Conservation (phyloP, 2,888 invertebrate species). For the Pristionchus entomophagus region DNA sequence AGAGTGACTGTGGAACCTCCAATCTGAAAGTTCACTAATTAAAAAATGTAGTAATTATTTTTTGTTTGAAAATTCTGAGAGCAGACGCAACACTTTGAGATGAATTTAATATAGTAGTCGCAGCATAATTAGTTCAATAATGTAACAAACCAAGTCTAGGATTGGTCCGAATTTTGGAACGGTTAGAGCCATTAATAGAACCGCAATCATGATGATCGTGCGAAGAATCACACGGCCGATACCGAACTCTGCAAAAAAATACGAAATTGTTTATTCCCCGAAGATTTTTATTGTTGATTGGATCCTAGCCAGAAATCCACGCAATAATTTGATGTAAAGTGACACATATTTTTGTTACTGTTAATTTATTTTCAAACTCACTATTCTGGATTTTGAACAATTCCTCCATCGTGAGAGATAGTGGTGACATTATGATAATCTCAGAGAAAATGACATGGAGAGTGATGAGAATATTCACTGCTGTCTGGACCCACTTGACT, state of each 20-base stretch:
- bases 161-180: constrained; percentile 61
- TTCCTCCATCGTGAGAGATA: constrained; percentile 61
- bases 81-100: too few species aligned
- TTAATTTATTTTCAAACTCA: background rate
- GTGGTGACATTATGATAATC: constrained; percentile 59
- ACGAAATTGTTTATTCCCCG: too few species aligned
- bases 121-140: too few species aligned
- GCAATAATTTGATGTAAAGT: too few species aligned
- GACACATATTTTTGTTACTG: too few species aligned
- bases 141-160: constrained; percentile 58
- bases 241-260: constrained; percentile 60
- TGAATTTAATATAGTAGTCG: too few species aligned
- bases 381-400: constrained; percentile 57
- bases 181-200: constrained; percentile 56
- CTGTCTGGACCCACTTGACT: constrained; percentile 58
- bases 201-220: constrained; percentile 52
- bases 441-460: constrained; percentile 50
- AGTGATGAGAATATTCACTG: constrained; percentile 63
- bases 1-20: constrained; percentile 63
- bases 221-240: constrained; percentile 56
- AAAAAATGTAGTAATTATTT: too few species aligned
- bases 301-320: too few species aligned
- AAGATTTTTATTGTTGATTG: background rate
- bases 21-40: constrained; percentile 52
- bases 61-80: too few species aligned